Evolutionary conservation across 2,797 vertebrate species (phyloP), one percentile per base, ranked within the genome.

Genomic region (Chloroceryle inda): DNA sequence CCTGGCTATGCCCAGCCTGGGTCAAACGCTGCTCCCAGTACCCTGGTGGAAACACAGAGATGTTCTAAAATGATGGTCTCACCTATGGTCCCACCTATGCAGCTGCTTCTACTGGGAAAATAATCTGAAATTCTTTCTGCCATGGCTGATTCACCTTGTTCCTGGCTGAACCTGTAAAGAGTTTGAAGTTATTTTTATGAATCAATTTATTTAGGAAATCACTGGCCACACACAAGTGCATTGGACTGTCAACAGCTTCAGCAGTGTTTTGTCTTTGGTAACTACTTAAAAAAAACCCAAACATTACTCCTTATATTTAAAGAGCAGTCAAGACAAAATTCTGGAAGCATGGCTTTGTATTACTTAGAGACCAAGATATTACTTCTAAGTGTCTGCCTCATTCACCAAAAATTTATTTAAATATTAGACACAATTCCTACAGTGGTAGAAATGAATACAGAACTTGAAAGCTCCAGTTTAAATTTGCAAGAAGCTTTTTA

Each of bases 401-500:
- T 38, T 92, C 61, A 72, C 38, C 62, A 52, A 64, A 95, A 81
- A 55, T 22, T 72, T 72, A 12, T 75, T 94, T 76, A 85, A 91
- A 78, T 85, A 69, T 75, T 85, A 64, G 37, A 22, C 13, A 22
- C 75, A 73, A 92, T 92, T 91, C 53, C 53, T 92, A 14, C 38
- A 59, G 53, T 44, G 22, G 42, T 40, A 77, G 69, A 62, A 85
- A 58, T 40, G 27, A 24, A 63, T 63, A 81, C 92, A 38, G 50
- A 83, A 66, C 61, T 84, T 50, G 33, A 89, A 85, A 94, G 53
- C 24, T 76, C 40, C 38, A 44, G 31, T 59, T 86, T 83, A 94
- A 91, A 84, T 44, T 56, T 88, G n/a, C 31, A 91, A 92, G 45
- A 78, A 85, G n/a, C 5, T 78, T 93, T 76, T 55, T 90, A 31